Percentiles rank a stretch among this genome's conserved stretches.
phyloP scores from a whole-genome alignment of 2,888 invertebrate species.

The Dendrolimus pini region DNA sequence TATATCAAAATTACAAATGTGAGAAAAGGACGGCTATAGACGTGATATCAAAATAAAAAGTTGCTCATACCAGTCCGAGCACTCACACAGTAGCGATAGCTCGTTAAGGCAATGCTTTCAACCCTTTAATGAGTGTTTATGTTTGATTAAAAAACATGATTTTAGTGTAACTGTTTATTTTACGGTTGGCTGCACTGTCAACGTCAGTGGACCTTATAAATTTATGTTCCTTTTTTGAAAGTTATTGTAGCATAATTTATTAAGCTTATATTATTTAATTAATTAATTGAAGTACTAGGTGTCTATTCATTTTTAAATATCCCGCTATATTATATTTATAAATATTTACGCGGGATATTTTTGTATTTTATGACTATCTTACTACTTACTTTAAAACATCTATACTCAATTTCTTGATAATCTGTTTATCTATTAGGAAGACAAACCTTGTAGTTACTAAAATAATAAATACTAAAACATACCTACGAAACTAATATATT shows the following conservation, averaged over 20 bases:
- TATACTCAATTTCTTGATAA: too few species aligned
- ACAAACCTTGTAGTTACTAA: too few species aligned
- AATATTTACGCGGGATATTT: too few species aligned
- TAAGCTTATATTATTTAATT: constrained; percentile 10
- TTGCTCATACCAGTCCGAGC: constrained; percentile 43
- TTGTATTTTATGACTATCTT: too few species aligned
- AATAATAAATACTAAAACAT: too few species aligned
- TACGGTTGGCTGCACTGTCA: constrained; percentile 26
- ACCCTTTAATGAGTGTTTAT: constrained; percentile 57
- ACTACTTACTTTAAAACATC: too few species aligned
- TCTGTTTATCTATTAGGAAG: too few species aligned
- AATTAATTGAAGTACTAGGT: background rate
- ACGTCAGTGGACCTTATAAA: constrained; percentile 17
- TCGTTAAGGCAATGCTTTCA: constrained; percentile 56
- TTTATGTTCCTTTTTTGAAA: constrained; percentile 21
- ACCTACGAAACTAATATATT: too few species aligned
- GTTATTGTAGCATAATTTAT: constrained; percentile 16
- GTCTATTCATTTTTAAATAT: too few species aligned
- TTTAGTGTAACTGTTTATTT: constrained; percentile 37
- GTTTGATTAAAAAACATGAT: constrained; percentile 40
- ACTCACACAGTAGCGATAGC: constrained; percentile 44
- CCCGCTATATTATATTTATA: too few species aligned
- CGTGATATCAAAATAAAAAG: constrained; percentile 53
- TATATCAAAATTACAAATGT: constrained; percentile 11
- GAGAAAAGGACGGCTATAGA: constrained; percentile 27